Evolutionary conservation across 1,140 invertebrate species (phyloP), one percentile per base, ranked within the genome.

Genomic region (Odontomachus brunneus): DNA sequence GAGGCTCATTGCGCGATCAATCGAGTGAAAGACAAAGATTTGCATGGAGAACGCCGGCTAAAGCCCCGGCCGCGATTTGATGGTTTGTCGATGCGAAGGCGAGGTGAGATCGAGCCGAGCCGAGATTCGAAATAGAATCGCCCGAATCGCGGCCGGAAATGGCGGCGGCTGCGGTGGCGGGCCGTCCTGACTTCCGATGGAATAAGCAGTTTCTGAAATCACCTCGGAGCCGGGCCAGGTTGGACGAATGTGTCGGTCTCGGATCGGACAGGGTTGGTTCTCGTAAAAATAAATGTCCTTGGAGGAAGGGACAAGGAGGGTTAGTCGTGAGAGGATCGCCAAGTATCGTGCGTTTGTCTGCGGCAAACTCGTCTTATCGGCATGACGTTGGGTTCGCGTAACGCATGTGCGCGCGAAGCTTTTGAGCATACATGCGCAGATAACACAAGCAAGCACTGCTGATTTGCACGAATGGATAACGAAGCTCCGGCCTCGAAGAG

Each of bases 221-320:
- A 65, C 29, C 29, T 55, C 60, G 17, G 14, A 22, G 44, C 24
- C 3, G 7, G 14, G 14, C 14, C 15, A 44, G 29, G 26, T 19
- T 15, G 17, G 51, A 1, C 4, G 17, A 44, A 44, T 44, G 29
- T 11, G 38, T 44, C 29, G 29, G 29, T 3, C 5, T 5, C 5
- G 29, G 29, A 33, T 33, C 38, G 38, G 38, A 5, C 24, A 22
- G 19, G 19, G 17, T 55, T 14, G 22, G 65, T 59, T 7, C 33
- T 57, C 2, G 22, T 44, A 78, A 78, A 69, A 78, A 71, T 69
- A 71, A 9, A 80, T 14, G 24, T 4, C 33, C 51, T 69, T 80
- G 17, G 48, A 15, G 0, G 3, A 53, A 78, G 22, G n/a, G 63
- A 26, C 38, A 49, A 24, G 7, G 17, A 24, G 29, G 29, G 11